Evolutionary conservation across 2,888 invertebrate genomes (phyloP).

Genomic region (Endomychus coccineus): DNA sequence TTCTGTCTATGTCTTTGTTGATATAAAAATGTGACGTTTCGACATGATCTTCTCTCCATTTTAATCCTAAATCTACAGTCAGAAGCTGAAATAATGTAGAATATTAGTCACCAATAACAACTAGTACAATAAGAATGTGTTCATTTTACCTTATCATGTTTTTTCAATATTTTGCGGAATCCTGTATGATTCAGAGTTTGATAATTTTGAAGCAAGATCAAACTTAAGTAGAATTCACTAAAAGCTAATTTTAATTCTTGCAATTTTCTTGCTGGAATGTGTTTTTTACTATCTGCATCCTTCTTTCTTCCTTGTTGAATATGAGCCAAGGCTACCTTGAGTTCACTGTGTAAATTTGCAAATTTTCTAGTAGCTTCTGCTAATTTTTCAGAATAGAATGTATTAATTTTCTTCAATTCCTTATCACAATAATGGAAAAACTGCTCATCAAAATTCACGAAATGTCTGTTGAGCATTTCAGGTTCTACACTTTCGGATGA

Average conservation of each 20-base stretch:
- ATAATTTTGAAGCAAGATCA: conserved; percentile 81
- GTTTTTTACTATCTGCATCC: conserved; percentile 28
- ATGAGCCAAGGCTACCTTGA: conserved; percentile 47
- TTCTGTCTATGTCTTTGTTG: conserved; percentile 76
- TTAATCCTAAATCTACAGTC: conserved; percentile 55
- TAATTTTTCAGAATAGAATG: conserved; percentile 82
- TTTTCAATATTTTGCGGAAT: conserved; percentile 83
- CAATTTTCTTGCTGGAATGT: conserved; percentile 58
- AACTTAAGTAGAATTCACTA: conserved; percentile 81
- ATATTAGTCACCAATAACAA: too few species aligned
- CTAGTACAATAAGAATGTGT: not conserved
- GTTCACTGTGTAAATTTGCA: conserved; percentile 64
- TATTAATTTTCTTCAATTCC: conserved; percentile 81
- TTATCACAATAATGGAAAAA: conserved; percentile 81
- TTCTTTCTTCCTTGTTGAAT: conserved; percentile 34
- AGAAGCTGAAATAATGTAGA: conserved; percentile 49
- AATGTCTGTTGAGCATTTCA: conserved; percentile 62
- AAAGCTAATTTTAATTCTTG: conserved; percentile 82
- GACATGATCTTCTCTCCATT: conserved; percentile 72
- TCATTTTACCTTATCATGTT: conserved; percentile 79
- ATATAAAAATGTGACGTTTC: conserved; percentile 78
- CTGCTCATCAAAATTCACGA: conserved; percentile 74
- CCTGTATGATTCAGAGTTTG: conserved; percentile 85
- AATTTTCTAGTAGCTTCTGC: conserved; percentile 81
- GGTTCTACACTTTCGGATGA: conserved; percentile 66